Base-by-base conservation (phyloP, 2,113 vertebrate species). In the Oceanites oceanicus region DNA sequence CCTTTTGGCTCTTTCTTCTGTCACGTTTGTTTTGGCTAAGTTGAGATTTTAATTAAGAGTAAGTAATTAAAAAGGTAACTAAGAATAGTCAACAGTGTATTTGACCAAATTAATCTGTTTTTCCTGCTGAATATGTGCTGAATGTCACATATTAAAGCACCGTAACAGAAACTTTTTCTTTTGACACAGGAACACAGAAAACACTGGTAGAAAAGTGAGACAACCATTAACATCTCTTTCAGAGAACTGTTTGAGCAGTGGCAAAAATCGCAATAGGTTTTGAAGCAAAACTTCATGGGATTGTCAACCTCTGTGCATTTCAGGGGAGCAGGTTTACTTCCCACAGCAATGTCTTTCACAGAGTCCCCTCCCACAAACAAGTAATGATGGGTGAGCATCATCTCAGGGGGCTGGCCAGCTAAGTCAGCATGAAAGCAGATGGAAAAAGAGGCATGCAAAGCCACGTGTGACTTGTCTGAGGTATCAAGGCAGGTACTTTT, bases 371-470 rank as follows among this genome's bases (percentile, higher is more conserved):
- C 86, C 70, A 84, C 68, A 92, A 67, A 81, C 34, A 82, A 52
- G n/a, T 45, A 40, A 32, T 23, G 72, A 89, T n/a, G 70, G 61
- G 65, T 67, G 44, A 90, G 27, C 5, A 2, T 8, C 45, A 30
- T 26, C 65, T 59, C 45, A 40, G 56, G 84, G 71, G 53, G 14
- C 19, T 81, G 42, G 30, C 47, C 34, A 72, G 67, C 58, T 66
- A 94, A 78, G 78, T 65, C 85, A 75, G 50, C 66, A 83, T 18
- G 62, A 95, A 79, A 90, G 73, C 77, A 93, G 81, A 90, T 74
- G 85, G 82, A 70, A 92, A 71, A 56, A 65, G 27, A 66, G 36
- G 50, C 30, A 72, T 2, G 6, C 36, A 45, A 67, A n/a, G 42
- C 76, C 26, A 73, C 2, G 16, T 67, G 44, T 62, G 71, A 72